Conservation (phyloP, 2,113 vertebrate species). For the Callochromis pleurospilus region DNA sequence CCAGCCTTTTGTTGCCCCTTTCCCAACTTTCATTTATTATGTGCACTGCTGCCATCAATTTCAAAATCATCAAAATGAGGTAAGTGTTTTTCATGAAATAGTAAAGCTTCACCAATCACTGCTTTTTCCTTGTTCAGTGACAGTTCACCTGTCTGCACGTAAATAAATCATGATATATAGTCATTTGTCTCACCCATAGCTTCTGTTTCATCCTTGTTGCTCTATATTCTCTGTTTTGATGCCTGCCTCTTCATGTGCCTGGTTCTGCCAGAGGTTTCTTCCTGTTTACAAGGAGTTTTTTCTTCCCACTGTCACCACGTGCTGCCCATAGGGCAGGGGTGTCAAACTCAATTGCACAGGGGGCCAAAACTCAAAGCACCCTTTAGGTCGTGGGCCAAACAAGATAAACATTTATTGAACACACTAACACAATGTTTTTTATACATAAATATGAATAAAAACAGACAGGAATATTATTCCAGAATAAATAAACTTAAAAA, state of each 20-base stretch:
- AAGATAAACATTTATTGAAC: too few species aligned
- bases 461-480: too few species aligned
- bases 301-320: not conserved
- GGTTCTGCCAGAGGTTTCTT: not conserved
- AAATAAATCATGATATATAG: not conserved
- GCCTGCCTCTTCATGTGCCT: not conserved
- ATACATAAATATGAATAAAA: too few species aligned
- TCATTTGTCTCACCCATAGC: not conserved
- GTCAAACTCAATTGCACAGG: too few species aligned
- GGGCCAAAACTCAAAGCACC: too few species aligned
- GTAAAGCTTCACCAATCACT: not conserved
- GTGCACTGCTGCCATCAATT: not conserved
- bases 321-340: not conserved
- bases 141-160: not conserved
- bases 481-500: too few species aligned
- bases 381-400: too few species aligned
- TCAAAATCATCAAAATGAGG: not conserved
- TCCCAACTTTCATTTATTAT: not conserved
- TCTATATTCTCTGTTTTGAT: not conserved
- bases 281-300: not conserved
- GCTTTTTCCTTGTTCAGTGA: not conserved
- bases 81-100: not conserved
- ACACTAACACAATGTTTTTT: too few species aligned
- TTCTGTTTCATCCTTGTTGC: not conserved
- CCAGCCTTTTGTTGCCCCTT: not conserved